Evolutionary conservation across 2,113 vertebrate species (phyloP).

Genomic region (Mola mola): DNA sequence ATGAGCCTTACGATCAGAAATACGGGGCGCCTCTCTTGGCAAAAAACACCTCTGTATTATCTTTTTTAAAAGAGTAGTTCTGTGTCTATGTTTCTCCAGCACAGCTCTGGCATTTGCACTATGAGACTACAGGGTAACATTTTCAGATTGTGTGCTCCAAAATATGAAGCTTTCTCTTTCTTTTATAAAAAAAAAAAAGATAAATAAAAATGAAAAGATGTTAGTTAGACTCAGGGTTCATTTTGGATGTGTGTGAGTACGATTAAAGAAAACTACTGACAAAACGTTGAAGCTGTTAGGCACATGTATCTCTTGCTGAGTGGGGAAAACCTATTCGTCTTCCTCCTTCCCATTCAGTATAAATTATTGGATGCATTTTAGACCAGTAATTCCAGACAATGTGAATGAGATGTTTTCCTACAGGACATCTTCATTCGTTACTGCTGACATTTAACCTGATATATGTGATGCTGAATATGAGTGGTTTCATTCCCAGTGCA

Average conservation of each 20-base stretch:
- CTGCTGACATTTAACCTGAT: background rate
- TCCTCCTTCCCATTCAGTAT: conserved; percentile 22
- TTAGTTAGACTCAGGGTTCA: conserved; percentile 44
- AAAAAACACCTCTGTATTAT: conserved; percentile 6
- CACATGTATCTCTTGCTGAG: background rate
- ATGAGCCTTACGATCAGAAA: conserved; percentile 36
- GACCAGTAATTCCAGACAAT: conserved; percentile 24
- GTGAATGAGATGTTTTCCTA: background rate
- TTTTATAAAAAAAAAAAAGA: too few relatives aligned
- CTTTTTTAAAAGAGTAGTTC: background rate
- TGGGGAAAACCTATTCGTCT: background rate
- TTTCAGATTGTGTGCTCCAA: background rate
- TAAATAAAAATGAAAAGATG: too few relatives aligned
- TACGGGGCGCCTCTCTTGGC: conserved; percentile 58
- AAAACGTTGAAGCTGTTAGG: background rate
- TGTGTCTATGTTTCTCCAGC: background rate
- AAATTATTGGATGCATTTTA: conserved; percentile 58
- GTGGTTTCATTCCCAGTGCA: background rate
- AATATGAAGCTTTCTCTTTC: too few relatives aligned
- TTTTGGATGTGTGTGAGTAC: conserved; percentile 1
- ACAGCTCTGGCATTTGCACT: conserved; percentile 71
- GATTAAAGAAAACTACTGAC: conserved; percentile 16
- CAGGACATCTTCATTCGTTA: background rate
- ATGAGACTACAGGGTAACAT: conserved; percentile 37
- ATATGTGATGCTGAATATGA: background rate